Conservation (phyloP, 2,797 vertebrate genomes). For the Mormyrops boulengeri region DNA sequence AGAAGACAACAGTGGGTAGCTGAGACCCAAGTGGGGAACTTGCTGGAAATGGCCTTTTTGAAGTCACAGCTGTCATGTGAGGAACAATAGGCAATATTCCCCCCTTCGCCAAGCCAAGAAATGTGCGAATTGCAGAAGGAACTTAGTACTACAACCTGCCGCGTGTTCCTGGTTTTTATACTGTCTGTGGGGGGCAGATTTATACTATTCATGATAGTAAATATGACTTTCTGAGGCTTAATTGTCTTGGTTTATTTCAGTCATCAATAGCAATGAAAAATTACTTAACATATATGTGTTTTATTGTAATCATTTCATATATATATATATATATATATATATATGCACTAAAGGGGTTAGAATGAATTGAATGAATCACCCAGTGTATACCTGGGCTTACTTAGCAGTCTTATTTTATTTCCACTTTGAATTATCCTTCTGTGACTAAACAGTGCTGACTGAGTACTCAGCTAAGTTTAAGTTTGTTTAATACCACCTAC, state of each 20-base stretch:
- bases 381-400: background rate
- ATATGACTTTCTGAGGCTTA: background rate
- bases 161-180: background rate
- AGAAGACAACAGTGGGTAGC: conserved; percentile 52
- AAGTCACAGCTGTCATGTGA: conserved; percentile 61
- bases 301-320: too few relatives aligned
- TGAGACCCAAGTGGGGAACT: conserved; percentile 51
- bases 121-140: conserved; percentile 28
- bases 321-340: too few relatives aligned
- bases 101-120: conserved; percentile 35
- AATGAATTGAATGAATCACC: too few relatives aligned
- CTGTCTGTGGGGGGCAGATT: background rate
- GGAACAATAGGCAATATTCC: conserved; percentile 51
- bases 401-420: background rate
- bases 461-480: conserved; percentile 63
- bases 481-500: conserved; percentile 70
- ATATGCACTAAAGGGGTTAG: too few relatives aligned
- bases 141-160: conserved; percentile 32
- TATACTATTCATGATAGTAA: background rate
- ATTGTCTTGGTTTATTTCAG: background rate
- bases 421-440: conserved; percentile 51
- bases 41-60: conserved; percentile 57
- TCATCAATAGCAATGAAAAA: background rate
- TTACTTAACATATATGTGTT: background rate
- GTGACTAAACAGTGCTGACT: conserved; percentile 58